Conservation (phyloP, 1,140 invertebrate species). For the Oedothorax gibbosus region DNA sequence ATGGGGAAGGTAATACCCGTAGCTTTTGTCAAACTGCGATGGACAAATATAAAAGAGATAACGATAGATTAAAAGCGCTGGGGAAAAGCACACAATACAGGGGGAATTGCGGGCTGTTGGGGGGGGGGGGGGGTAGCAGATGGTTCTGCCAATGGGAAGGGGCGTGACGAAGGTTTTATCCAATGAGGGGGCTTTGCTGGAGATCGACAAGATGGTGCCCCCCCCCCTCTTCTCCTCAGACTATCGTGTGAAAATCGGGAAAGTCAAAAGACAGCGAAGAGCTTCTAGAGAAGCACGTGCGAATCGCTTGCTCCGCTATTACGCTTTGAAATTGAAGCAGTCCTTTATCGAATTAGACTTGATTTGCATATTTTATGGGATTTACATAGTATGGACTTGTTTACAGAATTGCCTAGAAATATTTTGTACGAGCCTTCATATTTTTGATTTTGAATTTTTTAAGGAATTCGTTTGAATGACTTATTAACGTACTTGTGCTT, state of each 20-base stretch:
- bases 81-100: slow-evolving; percentile 10
- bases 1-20: slow-evolving; percentile 19
- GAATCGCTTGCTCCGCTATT: not conserved
- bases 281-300: slow-evolving; percentile 6
- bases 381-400: too few species aligned
- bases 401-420: too few species aligned
- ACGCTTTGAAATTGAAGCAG: too few species aligned
- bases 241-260: slow-evolving; percentile 37
- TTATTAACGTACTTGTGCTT: too few species aligned
- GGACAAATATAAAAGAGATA: slow-evolving; percentile 55
- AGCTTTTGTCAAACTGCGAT: slow-evolving; percentile 23
- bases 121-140: slow-evolving; percentile 35
- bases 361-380: too few species aligned
- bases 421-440: too few species aligned
- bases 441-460: too few species aligned
- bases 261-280: slow-evolving; percentile 52
- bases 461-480: too few species aligned
- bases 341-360: too few species aligned
- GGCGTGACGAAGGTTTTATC: slow-evolving; percentile 26
- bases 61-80: slow-evolving; percentile 46
- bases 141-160: slow-evolving; percentile 46
- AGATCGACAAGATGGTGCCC: slow-evolving; percentile 41
- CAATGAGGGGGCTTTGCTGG: slow-evolving; percentile 28
- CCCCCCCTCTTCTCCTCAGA: slow-evolving; percentile 9
- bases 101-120: slow-evolving; percentile 28